Evolutionary conservation across 2,113 vertebrate genomes (phyloP).

Genomic region (Cryptomyrus ogoouensis): DNA sequence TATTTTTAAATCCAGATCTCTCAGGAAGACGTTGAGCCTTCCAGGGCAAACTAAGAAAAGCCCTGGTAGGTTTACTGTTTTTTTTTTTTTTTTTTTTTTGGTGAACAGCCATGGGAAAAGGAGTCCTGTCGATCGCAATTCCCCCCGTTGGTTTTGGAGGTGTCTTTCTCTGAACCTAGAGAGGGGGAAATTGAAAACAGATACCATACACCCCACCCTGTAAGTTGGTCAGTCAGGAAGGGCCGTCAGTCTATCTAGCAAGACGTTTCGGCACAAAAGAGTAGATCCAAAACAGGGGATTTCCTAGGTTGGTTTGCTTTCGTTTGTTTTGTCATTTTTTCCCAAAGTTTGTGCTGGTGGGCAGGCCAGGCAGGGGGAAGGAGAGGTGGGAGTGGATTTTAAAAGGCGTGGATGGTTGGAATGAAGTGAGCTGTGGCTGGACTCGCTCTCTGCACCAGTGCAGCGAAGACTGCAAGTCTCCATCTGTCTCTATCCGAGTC

Average conservation of each 20-base stretch:
- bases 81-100: background rate
- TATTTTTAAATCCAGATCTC: constrained; percentile 1
- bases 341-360: constrained; percentile 5
- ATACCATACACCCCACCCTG: constrained; percentile 37
- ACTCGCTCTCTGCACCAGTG: background rate
- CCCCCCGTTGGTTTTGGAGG: constrained; percentile 33
- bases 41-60: constrained; percentile 12
- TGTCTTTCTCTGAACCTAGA: constrained; percentile 37
- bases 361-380: background rate
- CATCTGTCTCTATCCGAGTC: background rate
- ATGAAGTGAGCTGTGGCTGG: background rate
- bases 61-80: background rate
- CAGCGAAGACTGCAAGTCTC: background rate
- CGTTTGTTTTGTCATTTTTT: background rate
- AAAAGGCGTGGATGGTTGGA: constrained; percentile 1
- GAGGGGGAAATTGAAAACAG: constrained; percentile 54
- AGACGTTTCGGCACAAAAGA: background rate
- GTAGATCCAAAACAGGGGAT: background rate
- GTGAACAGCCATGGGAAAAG: background rate
- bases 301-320: constrained; percentile 12
- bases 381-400: background rate
- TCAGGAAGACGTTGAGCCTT: background rate
- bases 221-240: constrained; percentile 27
- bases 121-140: background rate
- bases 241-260: background rate